Base-by-base conservation (phyloP, 2,797 vertebrate species). In the Platalea minor region DNA sequence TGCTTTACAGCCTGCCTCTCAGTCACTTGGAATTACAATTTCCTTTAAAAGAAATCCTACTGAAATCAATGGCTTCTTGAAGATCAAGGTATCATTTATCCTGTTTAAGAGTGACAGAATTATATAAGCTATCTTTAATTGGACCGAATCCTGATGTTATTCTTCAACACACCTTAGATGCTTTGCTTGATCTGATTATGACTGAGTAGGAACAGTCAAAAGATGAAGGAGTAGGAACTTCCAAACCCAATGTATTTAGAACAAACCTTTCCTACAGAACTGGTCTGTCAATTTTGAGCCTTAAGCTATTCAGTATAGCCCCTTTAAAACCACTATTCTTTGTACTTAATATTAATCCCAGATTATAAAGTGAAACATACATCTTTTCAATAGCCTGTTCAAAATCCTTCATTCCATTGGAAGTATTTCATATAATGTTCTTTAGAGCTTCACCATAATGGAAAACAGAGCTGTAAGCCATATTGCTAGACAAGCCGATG, bases 281-380 rank as follows among this genome's bases (percentile, higher is more conserved):
- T 29, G n/a, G 41, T 33, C 25, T 63, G 59, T 35, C 81, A n/a
- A 23, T 87, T 94, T 35, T 48, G 43, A 48, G 64, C 70, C 37
- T 88, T 76, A 64, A 76, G 9, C 57, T 76, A 33, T 46, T 83
- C 29, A n/a, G 25, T 25, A 35, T 1, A 80, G 68, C 25, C 18
- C 17, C 35, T 74, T 73, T 35, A 93, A 93, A 92, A 70, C 21
- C 31, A 20, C 59, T 83, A 8, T 70, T 87, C 68, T 76, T 73
- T 80, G 56, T 57, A 85, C 83, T 89, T 80, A 88, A 63, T 72
- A 83, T 63, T 83, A 94, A 96, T 88, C 91, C 23, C 45, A 82
- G 64, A 94, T 92, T 92, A 94, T 61, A 83, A 91, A 93, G 89
- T 31, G 17, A 76, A 94, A 60, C 57, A 37, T 29, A 23, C 33